A percentile compares a stretch with the other conserved stretches of the same genome.
phyloP scores from a whole-genome alignment of 1,140 invertebrate species.

The Laupala kohalensis region DNA sequence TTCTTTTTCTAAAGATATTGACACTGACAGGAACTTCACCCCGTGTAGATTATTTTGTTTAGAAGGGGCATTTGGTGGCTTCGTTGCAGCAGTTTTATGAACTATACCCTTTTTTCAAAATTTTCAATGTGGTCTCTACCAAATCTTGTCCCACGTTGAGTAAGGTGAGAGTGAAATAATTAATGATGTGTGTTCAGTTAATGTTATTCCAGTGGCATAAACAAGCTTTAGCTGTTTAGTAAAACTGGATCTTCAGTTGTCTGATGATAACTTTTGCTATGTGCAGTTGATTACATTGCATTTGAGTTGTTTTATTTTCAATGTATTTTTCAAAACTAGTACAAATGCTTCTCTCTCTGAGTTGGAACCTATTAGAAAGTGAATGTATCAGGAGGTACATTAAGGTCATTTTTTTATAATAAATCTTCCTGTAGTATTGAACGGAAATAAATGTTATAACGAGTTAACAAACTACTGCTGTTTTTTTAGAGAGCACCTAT shows the following conservation, averaged over 20 bases:
- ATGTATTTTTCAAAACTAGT: not conserved
- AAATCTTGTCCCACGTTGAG: not conserved
- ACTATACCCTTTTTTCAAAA: not conserved
- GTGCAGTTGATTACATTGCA: not conserved
- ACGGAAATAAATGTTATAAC: no score
- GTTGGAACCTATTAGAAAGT: not conserved
- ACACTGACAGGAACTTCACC: not conserved
- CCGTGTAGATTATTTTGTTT: not conserved
- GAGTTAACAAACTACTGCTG: no score
- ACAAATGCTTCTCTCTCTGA: not conserved
- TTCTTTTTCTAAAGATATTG: no score
- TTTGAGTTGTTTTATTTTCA: not conserved
- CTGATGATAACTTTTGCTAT: not conserved
- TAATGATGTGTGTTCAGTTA: not conserved
- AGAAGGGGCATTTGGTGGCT: not conserved
- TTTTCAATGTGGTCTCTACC: not conserved
- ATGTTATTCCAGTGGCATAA: not conserved
- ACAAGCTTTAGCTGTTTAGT: not conserved
- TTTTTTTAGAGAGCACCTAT: no score
- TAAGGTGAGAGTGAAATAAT: not conserved
- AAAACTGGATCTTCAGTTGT: not conserved
- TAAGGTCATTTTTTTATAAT: no score
- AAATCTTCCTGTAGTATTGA: no score
- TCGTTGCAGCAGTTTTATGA: not conserved
- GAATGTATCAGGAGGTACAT: not conserved